These are phyloP conservation scores for Oasisia sp. DNA, from an alignment of 2,888 invertebrate species.

Conservation along the genomic window DNA sequence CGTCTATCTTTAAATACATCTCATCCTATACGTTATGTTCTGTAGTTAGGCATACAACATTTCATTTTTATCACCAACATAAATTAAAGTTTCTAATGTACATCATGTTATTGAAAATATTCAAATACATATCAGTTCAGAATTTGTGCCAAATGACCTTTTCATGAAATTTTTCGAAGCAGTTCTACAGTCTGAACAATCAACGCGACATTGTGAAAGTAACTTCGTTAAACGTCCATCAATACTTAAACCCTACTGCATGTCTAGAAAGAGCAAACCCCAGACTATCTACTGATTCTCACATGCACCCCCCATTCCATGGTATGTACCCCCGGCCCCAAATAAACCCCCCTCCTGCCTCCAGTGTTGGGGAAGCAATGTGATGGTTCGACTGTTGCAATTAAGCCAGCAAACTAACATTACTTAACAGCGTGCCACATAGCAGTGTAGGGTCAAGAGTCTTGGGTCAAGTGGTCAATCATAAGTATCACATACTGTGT, in stretches of 20 bases:
- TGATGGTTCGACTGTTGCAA: background rate
- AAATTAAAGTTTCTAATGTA: background rate
- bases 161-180: background rate
- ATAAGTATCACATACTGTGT: background rate
- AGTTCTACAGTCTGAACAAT: background rate
- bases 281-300: too few relatives aligned
- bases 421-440: background rate
- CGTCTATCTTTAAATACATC: too few relatives aligned
- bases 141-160: too few relatives aligned
- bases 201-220: background rate
- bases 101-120: too few relatives aligned
- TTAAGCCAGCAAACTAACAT: conserved; percentile 2
- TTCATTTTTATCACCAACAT: background rate
- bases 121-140: background rate
- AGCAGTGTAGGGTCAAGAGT: background rate
- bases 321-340: too few relatives aligned
- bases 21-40: too few relatives aligned
- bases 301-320: background rate
- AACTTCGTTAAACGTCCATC: background rate
- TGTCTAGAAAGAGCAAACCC: background rate
- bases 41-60: too few relatives aligned
- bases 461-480: background rate
- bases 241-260: background rate
- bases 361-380: background rate
- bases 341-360: background rate